These are phyloP conservation scores for Galago senegalensis DNA, from an alignment of 2,797 vertebrate species.

Conservation along the genomic window DNA sequence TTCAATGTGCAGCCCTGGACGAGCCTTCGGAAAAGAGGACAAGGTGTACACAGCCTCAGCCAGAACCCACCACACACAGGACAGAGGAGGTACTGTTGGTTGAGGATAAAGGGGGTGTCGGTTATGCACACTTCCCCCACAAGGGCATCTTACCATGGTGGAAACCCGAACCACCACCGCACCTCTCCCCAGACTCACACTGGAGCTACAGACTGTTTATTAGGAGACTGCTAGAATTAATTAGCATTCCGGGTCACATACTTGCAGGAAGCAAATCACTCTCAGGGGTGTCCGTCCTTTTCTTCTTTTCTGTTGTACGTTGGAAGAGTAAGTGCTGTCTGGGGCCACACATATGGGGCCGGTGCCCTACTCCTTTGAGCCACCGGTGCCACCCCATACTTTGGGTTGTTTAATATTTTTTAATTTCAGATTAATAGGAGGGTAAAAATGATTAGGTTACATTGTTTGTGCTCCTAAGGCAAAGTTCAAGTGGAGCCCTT, in stretches of 20 bases:
- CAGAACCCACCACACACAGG: neutral
- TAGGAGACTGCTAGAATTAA: neutral
- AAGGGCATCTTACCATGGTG: neutral
- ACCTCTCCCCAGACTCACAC: neutral
- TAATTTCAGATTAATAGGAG: too few relatives aligned
- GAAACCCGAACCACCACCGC: neutral
- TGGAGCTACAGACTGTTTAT: neutral
- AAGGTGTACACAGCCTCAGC: neutral
- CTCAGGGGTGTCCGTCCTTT: too few relatives aligned
- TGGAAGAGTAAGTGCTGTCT: too few relatives aligned
- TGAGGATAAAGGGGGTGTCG: neutral
- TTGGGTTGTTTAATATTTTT: too few relatives aligned
- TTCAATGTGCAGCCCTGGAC: neutral
- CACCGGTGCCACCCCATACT: too few relatives aligned
- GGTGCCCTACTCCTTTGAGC: too few relatives aligned
- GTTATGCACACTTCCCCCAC: neutral
- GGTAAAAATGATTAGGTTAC: too few relatives aligned
- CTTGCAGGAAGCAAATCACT: neutral
- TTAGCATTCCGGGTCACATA: neutral
- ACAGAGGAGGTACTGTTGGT: neutral
- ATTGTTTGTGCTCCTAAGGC: too few relatives aligned
- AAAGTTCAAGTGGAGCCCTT: too few relatives aligned
- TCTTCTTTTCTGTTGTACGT: too few relatives aligned
- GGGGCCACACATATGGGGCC: too few relatives aligned
- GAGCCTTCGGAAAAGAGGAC: neutral